Percentiles rank a stretch among this genome's conserved stretches.
Evolutionary conservation across 1,140 invertebrate genomes (phyloP).

Genomic region (Mycetomoellerius zeteki): DNA sequence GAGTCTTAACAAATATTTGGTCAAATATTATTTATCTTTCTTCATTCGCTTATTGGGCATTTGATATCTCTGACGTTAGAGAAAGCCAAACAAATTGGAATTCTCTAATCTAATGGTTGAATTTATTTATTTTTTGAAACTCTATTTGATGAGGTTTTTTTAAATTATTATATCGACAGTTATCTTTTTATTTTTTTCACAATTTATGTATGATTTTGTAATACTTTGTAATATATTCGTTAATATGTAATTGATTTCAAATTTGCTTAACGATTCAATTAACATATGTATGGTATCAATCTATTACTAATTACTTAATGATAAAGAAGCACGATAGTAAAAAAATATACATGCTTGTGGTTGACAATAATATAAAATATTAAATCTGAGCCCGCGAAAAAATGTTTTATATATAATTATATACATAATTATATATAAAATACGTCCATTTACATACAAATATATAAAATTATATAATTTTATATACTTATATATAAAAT

Average conservation of each 20-base stretch:
- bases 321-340: neutral
- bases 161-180: neutral
- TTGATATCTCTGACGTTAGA: neutral
- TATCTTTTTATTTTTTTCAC: no score
- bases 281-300: neutral
- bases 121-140: neutral
- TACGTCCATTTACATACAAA: no score
- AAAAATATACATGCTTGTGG: neutral
- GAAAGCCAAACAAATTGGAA: neutral
- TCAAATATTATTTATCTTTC: neutral
- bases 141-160: neutral
- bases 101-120: neutral
- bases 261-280: neutral
- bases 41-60: neutral
- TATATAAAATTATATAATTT: no score
- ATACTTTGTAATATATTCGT: no score
- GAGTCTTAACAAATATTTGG: neutral
- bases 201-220: neutral
- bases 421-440: no score
- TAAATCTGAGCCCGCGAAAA: no score
- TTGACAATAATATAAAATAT: constrained; percentile 20
- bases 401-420: no score
- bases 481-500: no score
- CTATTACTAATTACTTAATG: neutral
- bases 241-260: neutral